Base-by-base conservation (phyloP, 1,140 invertebrate species). In the Ladona fulva region DNA sequence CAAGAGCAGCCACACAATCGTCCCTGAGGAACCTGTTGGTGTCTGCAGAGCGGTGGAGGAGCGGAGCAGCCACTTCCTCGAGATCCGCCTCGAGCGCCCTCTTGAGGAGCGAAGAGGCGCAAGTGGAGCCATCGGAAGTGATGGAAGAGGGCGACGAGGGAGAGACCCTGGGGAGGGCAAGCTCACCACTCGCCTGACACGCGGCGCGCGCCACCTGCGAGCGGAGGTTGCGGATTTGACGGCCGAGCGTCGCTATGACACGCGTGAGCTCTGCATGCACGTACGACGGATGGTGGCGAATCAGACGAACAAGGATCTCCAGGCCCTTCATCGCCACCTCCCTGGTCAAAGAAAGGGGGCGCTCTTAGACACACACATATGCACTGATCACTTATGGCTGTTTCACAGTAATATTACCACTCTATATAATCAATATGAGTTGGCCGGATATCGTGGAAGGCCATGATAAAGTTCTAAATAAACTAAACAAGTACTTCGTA, bases 21-120 rank as follows among this genome's bases (percentile, higher is more conserved):
- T 92, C 92, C 59, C 95, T 87, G 25, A 98, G 87, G 83, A 98
- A 99, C 81, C 92, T 92, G 84, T 97, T 97, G 0, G 95, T 97
- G 83, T 98, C 97, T 0, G 94, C 94, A 59, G 94, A 94, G 81
- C 96, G 91, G 79, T 94, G 91, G 22, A 99, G 85, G 25, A 99
- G 84, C 10, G 92, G 90, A 24, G 89, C 89, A 0, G 91, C 90
- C 77, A 96, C 89, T 80, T 95, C 94, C 82, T 98, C 97, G 24
- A 95, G 84, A 84, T 98, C 96, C 87, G 95, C 52, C 52, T 66
- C 52, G 5, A 66, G 52, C 5, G 52, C 52, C 12, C 52, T 66
- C 52, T 22, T 16, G 16, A 66, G 52, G 1, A 66, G 52, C 5
- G 52, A 66, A 12, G 52, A 19, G 52, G 16, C n/a, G 52, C 16